Conservation (phyloP, 2,113 vertebrate species). For the Marcusenius ussheri region DNA sequence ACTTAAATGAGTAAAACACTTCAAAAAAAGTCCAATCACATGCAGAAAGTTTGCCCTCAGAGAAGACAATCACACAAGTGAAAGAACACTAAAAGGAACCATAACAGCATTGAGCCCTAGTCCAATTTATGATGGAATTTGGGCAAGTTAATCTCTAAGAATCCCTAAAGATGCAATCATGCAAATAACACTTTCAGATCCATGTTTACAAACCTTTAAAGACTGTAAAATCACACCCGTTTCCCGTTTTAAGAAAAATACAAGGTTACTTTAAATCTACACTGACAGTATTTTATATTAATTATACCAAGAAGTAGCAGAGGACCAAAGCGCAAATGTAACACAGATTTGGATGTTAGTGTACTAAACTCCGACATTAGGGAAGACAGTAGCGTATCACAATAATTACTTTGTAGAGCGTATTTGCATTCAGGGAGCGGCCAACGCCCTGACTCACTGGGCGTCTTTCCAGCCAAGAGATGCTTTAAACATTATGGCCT, state of each 20-base stretch:
- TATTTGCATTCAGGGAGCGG: not conserved
- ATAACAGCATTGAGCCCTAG: not conserved
- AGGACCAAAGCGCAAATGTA: not conserved
- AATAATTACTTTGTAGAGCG: not conserved
- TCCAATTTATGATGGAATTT: not conserved
- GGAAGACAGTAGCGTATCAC: not conserved
- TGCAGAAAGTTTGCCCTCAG: not conserved
- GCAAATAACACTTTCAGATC: not conserved
- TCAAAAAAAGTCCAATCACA: not conserved
- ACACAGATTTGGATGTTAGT: not conserved
- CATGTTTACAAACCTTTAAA: not conserved
- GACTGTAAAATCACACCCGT: not conserved
- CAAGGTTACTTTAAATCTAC: not conserved
- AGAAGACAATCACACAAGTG: not conserved
- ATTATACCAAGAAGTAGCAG: not conserved
- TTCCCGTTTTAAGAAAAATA: not conserved
- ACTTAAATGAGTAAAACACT: not conserved
- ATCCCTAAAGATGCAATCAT: not conserved
- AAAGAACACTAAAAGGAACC: not conserved
- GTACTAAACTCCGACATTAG: not conserved
- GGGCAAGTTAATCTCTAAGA: not conserved
- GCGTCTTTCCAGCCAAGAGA: not conserved
- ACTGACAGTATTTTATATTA: not conserved
- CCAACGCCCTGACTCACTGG: slow-evolving; percentile 20
- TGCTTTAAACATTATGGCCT: not conserved